A percentile compares a stretch with the other conserved stretches of the same genome.
Conservation (phyloP, 2,113 vertebrate species). For the Passer domesticus region DNA sequence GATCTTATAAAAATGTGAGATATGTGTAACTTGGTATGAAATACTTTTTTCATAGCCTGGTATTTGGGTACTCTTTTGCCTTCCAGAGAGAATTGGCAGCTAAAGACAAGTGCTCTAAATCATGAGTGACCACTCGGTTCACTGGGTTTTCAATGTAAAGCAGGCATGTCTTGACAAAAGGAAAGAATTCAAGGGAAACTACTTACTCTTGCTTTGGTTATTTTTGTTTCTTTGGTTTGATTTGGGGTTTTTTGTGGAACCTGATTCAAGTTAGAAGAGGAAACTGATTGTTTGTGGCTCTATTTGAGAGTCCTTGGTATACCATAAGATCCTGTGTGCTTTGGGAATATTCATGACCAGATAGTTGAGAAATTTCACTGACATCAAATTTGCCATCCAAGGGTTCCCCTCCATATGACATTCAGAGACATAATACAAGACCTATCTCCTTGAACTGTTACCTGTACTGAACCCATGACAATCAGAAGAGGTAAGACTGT, state of each 20-base stretch:
- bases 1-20: background rate
- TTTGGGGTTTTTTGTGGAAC: background rate
- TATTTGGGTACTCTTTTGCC: background rate
- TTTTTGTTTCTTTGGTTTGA: background rate
- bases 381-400: background rate
- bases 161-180: background rate
- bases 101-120: background rate
- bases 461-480: background rate
- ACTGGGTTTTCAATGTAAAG: background rate
- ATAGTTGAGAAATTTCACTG: background rate
- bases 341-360: background rate
- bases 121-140: background rate
- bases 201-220: background rate
- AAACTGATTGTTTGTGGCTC: background rate
- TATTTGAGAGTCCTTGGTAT: background rate
- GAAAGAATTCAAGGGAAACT: background rate
- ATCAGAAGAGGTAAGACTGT: background rate
- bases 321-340: background rate
- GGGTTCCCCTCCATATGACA: rapidly evolving
- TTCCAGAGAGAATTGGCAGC: background rate
- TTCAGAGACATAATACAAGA: background rate
- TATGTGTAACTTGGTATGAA: background rate
- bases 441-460: background rate
- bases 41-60: background rate
- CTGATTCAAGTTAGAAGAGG: background rate